Conservation (phyloP, 1,140 invertebrate genomes). For the Drosophila bipectinata region DNA sequence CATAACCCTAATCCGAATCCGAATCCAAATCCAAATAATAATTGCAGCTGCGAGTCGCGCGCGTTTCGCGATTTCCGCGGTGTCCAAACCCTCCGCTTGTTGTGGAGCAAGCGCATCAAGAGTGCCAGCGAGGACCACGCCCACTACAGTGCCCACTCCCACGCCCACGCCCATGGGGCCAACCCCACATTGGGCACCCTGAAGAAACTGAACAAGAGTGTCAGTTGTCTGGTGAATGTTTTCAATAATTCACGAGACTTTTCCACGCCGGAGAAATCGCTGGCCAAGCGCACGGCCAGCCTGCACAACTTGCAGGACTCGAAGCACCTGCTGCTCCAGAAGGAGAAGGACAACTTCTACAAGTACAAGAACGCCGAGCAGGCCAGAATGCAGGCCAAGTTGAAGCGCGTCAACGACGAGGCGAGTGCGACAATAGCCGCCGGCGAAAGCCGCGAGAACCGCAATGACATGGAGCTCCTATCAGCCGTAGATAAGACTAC, state of each 20-base stretch:
- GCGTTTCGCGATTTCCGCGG: conserved; percentile 78
- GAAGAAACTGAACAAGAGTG: conserved; percentile 74
- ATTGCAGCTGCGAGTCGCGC: conserved; percentile 61
- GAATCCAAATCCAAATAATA: conserved; percentile 31
- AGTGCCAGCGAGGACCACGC: conserved; percentile 66
- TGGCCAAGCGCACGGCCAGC: conserved; percentile 67
- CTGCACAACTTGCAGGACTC: conserved; percentile 64
- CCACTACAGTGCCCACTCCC: conserved; percentile 21
- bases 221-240: conserved; percentile 74
- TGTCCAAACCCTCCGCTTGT: conserved; percentile 71
- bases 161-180: background rate
- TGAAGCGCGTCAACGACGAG: conserved; percentile 39
- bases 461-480: conserved; percentile 20
- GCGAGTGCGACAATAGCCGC: conserved; percentile 21
- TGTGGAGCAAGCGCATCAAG: conserved; percentile 80
- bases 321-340: conserved; percentile 35
- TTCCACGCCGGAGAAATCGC: conserved; percentile 31
- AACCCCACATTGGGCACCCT: conserved; percentile 54
- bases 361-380: conserved; percentile 83
- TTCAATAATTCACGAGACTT: conserved; percentile 68
- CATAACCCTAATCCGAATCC: conserved; percentile 9
- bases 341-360: conserved; percentile 80
- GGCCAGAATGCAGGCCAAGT: conserved; percentile 63
- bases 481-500: conserved; percentile 38
- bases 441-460: conserved; percentile 14